phyloP scores from a whole-genome alignment of 2,888 invertebrate species.

The Stenichneumon culpator region DNA sequence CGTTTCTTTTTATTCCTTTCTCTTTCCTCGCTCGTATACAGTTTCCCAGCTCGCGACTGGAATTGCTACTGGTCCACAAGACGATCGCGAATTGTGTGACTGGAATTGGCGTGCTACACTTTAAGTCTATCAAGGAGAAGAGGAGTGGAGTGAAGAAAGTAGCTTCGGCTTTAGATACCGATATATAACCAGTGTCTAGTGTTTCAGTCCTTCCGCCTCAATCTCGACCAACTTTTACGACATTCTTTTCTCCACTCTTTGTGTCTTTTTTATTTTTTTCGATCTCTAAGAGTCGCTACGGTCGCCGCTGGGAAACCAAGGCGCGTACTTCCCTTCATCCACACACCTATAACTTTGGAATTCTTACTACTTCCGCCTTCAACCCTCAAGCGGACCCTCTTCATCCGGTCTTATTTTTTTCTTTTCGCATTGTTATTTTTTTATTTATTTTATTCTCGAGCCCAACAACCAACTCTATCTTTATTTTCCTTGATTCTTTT shows the following conservation, averaged over 20 bases:
- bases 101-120: constrained; percentile 46
- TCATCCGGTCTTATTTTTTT: constrained; percentile 15
- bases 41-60: constrained; percentile 23
- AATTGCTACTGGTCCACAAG: constrained; percentile 24
- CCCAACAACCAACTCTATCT: background rate
- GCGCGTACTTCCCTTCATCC: constrained; percentile 28
- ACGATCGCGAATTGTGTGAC: constrained; percentile 49
- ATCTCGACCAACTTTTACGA: constrained; percentile 58
- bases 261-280: constrained; percentile 12
- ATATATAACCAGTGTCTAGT: constrained; percentile 27
- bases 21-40: background rate
- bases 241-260: constrained; percentile 5
- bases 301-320: constrained; percentile 13
- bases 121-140: constrained; percentile 24
- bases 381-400: constrained; percentile 2
- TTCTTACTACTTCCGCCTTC: constrained; percentile 7
- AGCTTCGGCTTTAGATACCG: constrained; percentile 39
- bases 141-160: constrained; percentile 3
- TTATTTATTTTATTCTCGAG: background rate
- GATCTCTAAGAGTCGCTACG: background rate
- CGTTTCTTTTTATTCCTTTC: background rate
- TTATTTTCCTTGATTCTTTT: constrained; percentile 11
- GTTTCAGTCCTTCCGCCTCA: constrained; percentile 22
- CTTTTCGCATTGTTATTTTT: background rate
- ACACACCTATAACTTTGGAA: constrained; percentile 28